Evolutionary conservation across 2,113 vertebrate species (phyloP).

Genomic region (Trichechus manatus): DNA sequence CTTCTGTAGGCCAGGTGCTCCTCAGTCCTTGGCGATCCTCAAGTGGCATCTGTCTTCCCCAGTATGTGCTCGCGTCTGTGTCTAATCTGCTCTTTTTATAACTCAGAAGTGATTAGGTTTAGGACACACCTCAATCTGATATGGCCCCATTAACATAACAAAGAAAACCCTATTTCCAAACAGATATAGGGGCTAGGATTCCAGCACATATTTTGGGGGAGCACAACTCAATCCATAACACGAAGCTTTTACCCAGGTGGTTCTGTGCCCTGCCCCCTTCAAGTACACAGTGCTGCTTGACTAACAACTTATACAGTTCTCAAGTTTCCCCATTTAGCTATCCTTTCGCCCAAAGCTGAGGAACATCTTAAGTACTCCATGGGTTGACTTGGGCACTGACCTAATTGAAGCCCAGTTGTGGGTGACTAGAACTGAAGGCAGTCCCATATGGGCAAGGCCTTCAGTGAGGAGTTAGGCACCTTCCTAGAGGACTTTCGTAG

Average conservation of each 20-base stretch:
- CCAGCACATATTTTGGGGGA: too few relatives aligned
- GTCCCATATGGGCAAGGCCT: not conserved
- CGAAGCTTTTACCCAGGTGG: not conserved
- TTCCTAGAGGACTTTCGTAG: not conserved
- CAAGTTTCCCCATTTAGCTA: not conserved
- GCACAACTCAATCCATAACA: too few relatives aligned
- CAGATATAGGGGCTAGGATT: too few relatives aligned
- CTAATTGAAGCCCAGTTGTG: not conserved
- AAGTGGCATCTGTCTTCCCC: too few relatives aligned
- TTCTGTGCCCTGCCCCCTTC: not conserved
- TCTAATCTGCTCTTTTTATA: too few relatives aligned
- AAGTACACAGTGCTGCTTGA: not conserved
- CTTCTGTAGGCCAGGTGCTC: too few relatives aligned
- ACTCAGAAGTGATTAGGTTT: too few relatives aligned
- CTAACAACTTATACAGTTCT: not conserved
- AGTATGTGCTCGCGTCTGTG: too few relatives aligned
- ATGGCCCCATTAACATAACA: too few relatives aligned
- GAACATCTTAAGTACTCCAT: not conserved
- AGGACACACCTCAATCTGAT: too few relatives aligned
- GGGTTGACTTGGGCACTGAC: not conserved
- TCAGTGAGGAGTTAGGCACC: not conserved
- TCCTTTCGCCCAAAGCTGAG: not conserved
- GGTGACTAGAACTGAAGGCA: not conserved
- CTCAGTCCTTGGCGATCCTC: too few relatives aligned
- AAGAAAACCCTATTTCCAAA: too few relatives aligned